Conservation (phyloP, 1,140 invertebrate genomes). For the Apis dorsata region DNA sequence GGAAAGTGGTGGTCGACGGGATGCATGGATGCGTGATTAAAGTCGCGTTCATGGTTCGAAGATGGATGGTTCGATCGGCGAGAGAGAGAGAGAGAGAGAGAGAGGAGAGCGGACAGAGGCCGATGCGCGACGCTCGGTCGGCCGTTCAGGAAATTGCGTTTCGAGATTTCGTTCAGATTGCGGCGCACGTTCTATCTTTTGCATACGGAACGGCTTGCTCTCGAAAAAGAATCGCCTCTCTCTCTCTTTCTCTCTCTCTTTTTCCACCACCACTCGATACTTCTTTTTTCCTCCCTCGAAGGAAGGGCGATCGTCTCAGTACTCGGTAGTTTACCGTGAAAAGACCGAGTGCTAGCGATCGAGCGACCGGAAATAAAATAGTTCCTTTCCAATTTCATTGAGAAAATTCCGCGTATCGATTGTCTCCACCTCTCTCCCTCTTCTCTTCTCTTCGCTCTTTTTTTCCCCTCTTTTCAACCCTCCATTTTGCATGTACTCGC, state of each 20-base stretch:
- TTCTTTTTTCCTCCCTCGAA: neutral
- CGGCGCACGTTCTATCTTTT: constrained; percentile 62
- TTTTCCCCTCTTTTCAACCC: neutral
- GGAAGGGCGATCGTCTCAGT: constrained; percentile 19
- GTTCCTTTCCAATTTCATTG: constrained; percentile 44
- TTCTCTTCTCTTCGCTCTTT: neutral
- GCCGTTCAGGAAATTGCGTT: constrained; percentile 71
- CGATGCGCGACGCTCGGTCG: constrained; percentile 45
- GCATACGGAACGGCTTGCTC: constrained; percentile 55
- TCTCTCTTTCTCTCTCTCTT: neutral
- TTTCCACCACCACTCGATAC: neutral
- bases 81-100: neutral
- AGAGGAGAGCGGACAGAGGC: constrained; percentile 9
- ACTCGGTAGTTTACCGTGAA: constrained; percentile 45
- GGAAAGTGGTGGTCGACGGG: neutral
- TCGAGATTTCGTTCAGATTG: constrained; percentile 68
- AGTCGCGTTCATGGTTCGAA: constrained; percentile 37
- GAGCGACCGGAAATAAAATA: constrained; percentile 66
- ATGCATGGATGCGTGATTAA: constrained; percentile 56
- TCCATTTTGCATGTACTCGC: constrained; percentile 17
- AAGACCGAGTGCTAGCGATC: constrained; percentile 55
- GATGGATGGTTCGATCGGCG: constrained; percentile 49
- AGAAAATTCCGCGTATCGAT: constrained; percentile 57
- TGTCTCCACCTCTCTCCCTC: neutral
- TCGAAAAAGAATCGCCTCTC: constrained; percentile 20